These are phyloP conservation scores for Ambastaia sidthimunki DNA, from an alignment of 2,797 vertebrate species.

Conservation along the genomic window DNA sequence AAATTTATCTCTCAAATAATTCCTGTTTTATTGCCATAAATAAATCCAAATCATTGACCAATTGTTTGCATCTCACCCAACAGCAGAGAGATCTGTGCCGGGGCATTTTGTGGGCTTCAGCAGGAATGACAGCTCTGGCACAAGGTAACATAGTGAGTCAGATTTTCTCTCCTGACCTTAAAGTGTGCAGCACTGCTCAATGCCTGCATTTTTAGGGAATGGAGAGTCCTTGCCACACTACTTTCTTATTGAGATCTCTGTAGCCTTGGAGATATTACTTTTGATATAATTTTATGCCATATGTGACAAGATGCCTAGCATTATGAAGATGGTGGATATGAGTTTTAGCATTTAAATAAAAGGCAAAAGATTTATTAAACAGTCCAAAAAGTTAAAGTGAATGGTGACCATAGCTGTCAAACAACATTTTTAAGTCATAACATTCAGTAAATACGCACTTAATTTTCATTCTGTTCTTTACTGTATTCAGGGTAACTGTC, in stretches of 20 bases:
- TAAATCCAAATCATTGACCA: no score
- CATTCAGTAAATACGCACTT: no score
- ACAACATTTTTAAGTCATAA: no score
- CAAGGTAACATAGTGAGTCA: slow-evolving; percentile 72
- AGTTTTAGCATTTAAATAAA: neutral
- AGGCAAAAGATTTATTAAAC: neutral
- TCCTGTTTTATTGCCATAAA: no score
- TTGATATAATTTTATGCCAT: neutral
- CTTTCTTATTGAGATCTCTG: slow-evolving; percentile 70
- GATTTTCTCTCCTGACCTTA: slow-evolving; percentile 74
- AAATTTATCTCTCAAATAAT: no score
- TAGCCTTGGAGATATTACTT: slow-evolving; percentile 68
- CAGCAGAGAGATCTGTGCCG: neutral
- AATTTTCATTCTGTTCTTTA: no score
- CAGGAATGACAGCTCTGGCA: slow-evolving; percentile 70
- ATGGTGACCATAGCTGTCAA: no score
- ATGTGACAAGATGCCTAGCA: neutral
- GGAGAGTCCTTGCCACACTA: slow-evolving; percentile 70
- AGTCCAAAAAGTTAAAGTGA: neutral
- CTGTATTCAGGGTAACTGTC: no score
- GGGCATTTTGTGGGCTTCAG: slow-evolving; percentile 73
- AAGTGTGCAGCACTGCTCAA: slow-evolving; percentile 67
- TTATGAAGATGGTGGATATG: neutral
- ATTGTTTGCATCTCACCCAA: no score
- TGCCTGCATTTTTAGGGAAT: slow-evolving; percentile 73